Evolutionary conservation across 1,140 invertebrate genomes (phyloP), one percentile per base, ranked within the genome.

Genomic region (Anadara kagoshimensis): DNA sequence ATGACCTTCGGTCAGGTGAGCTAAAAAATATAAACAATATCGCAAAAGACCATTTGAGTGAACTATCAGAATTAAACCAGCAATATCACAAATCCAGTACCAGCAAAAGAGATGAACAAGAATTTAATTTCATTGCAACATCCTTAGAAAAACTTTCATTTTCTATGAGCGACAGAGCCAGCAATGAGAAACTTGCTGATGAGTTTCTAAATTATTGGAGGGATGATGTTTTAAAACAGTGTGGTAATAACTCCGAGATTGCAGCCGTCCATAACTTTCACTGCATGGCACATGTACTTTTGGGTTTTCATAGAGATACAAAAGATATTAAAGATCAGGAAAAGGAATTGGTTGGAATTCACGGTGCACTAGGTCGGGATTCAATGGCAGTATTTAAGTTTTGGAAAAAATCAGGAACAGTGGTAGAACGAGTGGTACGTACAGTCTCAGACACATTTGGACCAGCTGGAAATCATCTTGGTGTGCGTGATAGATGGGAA

Each of bases 401-500:
- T 16, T 69, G 73, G 66, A 58, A 24, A 45, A 65, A 61, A 18
- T 64, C 57, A 29, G 62, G 47, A 61, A 53, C 64, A 22, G 59
- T 65, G 0, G 16, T 59, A 22, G 73, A 75, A 56, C 2, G 67
- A 36, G 57, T 43, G 7, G 3, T 51, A 10, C 7, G 62, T 14
- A 70, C 68, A 65, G 53, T 57, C 2, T 57, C 73, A n/a, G 66
- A 75, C 2, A 36, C 47, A 1, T 75, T 75, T 44, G 73, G 73
- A 12, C 73, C 73, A 22, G 61, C 45, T 44, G 73, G 73, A 22
- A 67, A 75, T 45, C 73, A 75, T 44, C 51, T 41, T 59, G 73
- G 73, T 43, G 24, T 65, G 14, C 43, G 67, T 10, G 66, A 75
- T 49, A 16, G 22, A 41, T 76, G 57, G 73, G 73, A 69, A 29